phyloP scores from a whole-genome alignment of 2,888 invertebrate species.

The Papilio gigon region DNA sequence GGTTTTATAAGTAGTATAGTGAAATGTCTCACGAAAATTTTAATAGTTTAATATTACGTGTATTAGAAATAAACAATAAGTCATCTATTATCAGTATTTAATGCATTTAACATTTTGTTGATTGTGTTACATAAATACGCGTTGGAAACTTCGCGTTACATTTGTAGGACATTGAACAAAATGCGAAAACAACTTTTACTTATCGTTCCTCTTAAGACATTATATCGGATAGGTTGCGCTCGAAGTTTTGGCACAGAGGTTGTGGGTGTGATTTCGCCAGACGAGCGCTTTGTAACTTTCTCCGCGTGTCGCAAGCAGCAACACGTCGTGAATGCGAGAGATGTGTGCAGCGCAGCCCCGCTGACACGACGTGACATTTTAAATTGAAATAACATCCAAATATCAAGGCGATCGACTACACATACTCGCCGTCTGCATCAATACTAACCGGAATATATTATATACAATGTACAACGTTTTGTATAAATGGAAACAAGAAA shows the following conservation, averaged over 20 bases:
- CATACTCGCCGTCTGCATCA: constrained; percentile 52
- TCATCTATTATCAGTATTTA: not conserved
- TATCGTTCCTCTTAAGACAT: constrained; percentile 57
- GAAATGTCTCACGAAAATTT: too few species aligned
- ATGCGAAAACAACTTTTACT: constrained; percentile 72
- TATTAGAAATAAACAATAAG: too few species aligned
- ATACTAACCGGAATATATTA: constrained; percentile 57
- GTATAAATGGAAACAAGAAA: constrained; percentile 57
- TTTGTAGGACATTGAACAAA: constrained; percentile 35
- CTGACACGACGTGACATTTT: constrained; percentile 62
- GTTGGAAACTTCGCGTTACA: constrained; percentile 20
- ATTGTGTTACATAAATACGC: constrained; percentile 25
- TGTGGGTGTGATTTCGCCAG: constrained; percentile 81
- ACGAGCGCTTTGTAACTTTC: constrained; percentile 68
- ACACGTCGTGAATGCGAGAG: constrained; percentile 49
- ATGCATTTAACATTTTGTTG: constrained; percentile 6
- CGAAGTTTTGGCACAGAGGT: constrained; percentile 74
- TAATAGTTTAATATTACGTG: too few species aligned
- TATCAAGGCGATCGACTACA: constrained; percentile 73
- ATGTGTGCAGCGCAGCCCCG: constrained; percentile 42
- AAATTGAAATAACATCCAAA: constrained; percentile 63
- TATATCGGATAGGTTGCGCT: constrained; percentile 64
- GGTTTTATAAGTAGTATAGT: too few species aligned
- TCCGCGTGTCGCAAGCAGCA: constrained; percentile 75
- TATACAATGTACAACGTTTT: constrained; percentile 39